Evolutionary conservation across 2,113 vertebrate genomes (phyloP).

Genomic region (Bos indicus): DNA sequence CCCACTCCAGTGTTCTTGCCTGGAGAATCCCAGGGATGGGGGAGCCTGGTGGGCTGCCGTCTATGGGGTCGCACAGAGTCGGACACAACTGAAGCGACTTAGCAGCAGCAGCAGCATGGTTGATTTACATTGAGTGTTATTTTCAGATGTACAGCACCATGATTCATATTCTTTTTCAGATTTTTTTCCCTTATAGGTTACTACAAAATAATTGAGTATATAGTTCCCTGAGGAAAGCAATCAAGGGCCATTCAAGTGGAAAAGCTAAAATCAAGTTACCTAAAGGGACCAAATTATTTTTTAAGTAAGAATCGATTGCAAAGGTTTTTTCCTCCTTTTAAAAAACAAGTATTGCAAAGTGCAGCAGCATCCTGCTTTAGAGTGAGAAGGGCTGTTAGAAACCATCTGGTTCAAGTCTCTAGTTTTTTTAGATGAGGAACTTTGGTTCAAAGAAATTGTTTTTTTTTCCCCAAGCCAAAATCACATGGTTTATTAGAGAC

Average conservation of each 20-base stretch:
- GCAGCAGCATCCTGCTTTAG: not conserved
- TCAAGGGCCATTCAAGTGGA: conserved; percentile 2
- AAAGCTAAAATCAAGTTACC: not conserved
- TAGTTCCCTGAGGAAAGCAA: not conserved
- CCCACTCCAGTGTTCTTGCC: no score
- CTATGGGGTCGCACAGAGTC: no score
- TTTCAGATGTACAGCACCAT: not conserved
- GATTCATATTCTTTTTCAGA: not conserved
- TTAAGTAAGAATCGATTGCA: conserved; percentile 10
- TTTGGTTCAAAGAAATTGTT: not conserved
- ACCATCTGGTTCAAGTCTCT: not conserved
- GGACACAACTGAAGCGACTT: accelerated
- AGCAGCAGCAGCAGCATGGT: no score
- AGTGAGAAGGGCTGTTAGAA: not conserved
- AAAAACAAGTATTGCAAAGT: not conserved
- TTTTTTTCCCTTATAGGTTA: not conserved
- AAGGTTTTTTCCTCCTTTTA: not conserved
- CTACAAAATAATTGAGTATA: not conserved
- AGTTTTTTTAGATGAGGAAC: not conserved
- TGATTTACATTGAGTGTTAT: not conserved
- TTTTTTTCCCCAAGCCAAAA: not conserved
- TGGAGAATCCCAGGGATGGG: no score
- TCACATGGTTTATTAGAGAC: not conserved
- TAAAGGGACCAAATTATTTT: conserved; percentile 27
- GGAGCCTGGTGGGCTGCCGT: no score